Conservation (phyloP, 37 sponge, comb jelly and placozoan genomes). For the Aphrocallistes beatrix region DNA sequence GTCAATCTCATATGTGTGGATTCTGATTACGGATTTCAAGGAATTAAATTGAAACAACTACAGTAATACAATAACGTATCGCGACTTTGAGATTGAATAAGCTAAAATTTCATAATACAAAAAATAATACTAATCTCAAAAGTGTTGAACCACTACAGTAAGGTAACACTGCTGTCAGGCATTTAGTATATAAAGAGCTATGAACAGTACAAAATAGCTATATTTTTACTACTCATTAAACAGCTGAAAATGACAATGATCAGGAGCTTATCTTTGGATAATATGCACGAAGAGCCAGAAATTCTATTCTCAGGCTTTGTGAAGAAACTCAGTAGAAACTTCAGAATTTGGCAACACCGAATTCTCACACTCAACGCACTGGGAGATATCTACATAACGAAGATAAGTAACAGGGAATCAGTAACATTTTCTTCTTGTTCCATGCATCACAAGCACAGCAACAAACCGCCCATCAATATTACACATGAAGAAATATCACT, state of each 20-base stretch:
- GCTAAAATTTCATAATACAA: too few relatives aligned
- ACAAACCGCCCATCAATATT: background rate
- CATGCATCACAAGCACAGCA: background rate
- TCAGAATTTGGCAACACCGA: background rate
- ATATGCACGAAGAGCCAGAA: background rate
- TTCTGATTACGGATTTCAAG: too few relatives aligned
- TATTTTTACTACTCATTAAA: background rate
- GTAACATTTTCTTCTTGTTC: background rate
- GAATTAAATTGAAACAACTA: too few relatives aligned
- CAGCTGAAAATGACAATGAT: background rate
- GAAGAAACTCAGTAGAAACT: background rate
- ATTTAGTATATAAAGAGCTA: background rate
- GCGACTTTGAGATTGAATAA: too few relatives aligned
- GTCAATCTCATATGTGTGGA: too few relatives aligned
- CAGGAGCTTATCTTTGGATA: background rate
- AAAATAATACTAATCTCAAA: too few relatives aligned
- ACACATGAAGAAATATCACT: background rate
- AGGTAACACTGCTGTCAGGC: too few relatives aligned
- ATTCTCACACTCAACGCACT: background rate
- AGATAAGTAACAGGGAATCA: background rate
- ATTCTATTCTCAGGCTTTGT: background rate
- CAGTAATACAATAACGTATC: too few relatives aligned
- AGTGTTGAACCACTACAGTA: too few relatives aligned
- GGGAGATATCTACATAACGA: background rate
- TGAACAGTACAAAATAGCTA: background rate